phyloP scores from a whole-genome alignment of 2,888 invertebrate genomes.

The Chalcosyrphus nemorum region DNA sequence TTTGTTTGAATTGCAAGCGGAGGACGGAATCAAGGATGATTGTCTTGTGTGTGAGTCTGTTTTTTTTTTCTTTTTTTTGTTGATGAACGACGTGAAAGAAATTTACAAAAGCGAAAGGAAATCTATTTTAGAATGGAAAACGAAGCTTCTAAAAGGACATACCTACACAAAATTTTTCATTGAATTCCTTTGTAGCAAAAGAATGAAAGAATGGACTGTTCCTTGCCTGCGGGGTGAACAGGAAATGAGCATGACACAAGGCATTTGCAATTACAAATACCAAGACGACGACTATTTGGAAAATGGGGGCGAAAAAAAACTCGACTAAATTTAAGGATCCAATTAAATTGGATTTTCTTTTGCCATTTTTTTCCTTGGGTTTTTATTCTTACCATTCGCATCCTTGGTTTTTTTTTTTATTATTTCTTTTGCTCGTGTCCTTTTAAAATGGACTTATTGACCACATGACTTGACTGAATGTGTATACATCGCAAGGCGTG shows the following conservation, averaged over 20 bases:
- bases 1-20: conserved; percentile 19
- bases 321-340: conserved; percentile 60
- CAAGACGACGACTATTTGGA: conserved; percentile 33
- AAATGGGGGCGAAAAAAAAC: conserved; percentile 39
- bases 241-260: conserved; percentile 14
- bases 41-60: conserved; percentile 4
- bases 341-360: conserved; percentile 65
- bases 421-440: conserved; percentile 28
- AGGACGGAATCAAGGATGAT: conserved; percentile 1
- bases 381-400: conserved; percentile 10
- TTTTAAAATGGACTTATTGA: conserved; percentile 24
- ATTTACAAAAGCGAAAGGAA: not conserved
- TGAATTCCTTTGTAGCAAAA: conserved; percentile 48
- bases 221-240: not conserved
- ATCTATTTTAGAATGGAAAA: conserved; percentile 30
- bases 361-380: conserved; percentile 20
- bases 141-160: conserved; percentile 21
- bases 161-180: not conserved
- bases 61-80: too few relatives aligned
- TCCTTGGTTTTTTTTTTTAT: conserved; percentile 14
- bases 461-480: not conserved
- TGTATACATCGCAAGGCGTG: not conserved
- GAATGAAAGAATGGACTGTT: not conserved
- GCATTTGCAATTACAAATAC: conserved; percentile 62
- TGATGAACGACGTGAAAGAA: conserved; percentile 41